Percentiles rank a stretch among this genome's conserved stretches.
Conservation (phyloP, 2,888 invertebrate species). For the Gymnocheta viridis region DNA sequence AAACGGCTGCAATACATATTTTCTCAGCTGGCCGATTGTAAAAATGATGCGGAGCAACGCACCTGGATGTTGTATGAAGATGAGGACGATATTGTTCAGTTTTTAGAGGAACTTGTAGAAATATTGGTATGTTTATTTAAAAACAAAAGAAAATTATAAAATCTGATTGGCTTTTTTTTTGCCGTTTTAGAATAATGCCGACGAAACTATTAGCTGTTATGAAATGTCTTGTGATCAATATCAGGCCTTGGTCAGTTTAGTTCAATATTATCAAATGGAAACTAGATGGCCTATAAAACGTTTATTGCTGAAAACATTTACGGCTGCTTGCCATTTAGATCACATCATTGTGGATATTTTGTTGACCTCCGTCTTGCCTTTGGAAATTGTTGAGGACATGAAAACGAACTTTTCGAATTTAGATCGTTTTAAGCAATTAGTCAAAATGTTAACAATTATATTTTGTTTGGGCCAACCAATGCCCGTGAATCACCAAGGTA, state of each 20-base stretch:
- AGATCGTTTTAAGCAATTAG: constrained; percentile 91
- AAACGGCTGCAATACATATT: constrained; percentile 91
- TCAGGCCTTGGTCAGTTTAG: constrained; percentile 90
- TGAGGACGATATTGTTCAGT: constrained; percentile 92
- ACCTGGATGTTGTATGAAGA: constrained; percentile 98
- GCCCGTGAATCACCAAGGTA: constrained; percentile 94
- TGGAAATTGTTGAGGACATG: constrained; percentile 93
- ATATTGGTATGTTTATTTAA: constrained; percentile 86
- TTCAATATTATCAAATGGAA: constrained; percentile 98
- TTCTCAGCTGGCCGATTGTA: constrained; percentile 92
- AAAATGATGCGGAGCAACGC: constrained; percentile 96
- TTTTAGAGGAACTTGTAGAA: constrained; percentile 90
- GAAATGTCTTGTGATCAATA: constrained; percentile 93
- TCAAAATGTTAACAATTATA: constrained; percentile 92
- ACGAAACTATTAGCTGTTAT: constrained; percentile 92
- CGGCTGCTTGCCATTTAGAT: constrained; percentile 93
- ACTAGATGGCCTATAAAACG: constrained; percentile 92
- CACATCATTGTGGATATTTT: constrained; percentile 90
- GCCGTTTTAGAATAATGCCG: constrained; percentile 91
- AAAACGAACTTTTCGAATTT: constrained; percentile 89
- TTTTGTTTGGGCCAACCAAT: constrained; percentile 95
- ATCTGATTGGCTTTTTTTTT: constrained; percentile 28
- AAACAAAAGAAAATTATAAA: background rate
- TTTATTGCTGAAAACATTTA: constrained; percentile 91
- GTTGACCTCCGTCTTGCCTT: constrained; percentile 93